These are phyloP conservation scores for Lepidurus apus DNA, from an alignment of 1,140 invertebrate genomes.

Conservation along the genomic window DNA sequence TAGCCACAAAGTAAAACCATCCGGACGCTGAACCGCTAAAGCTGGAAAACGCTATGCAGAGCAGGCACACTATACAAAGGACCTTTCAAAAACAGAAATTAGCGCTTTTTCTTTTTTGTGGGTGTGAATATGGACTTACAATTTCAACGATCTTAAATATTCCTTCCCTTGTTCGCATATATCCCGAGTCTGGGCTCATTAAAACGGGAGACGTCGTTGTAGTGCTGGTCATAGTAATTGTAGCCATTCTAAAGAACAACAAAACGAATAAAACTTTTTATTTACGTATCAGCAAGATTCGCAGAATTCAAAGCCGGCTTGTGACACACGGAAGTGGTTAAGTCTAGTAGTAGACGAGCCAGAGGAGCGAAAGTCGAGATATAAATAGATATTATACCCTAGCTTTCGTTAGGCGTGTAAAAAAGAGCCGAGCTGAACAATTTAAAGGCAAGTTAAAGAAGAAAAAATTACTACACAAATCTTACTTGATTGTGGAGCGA, in stretches of 20 bases:
- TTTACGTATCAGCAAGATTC: background rate
- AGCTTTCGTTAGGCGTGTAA: background rate
- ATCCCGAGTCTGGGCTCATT: background rate
- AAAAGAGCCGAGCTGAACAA: background rate
- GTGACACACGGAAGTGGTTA: background rate
- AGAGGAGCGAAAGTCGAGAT: background rate
- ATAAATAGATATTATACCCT: background rate
- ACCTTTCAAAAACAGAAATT: background rate
- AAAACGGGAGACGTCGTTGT: background rate
- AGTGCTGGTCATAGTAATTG: background rate
- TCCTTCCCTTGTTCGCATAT: background rate
- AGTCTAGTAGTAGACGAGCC: background rate
- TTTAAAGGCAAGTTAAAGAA: background rate
- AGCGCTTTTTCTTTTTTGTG: background rate
- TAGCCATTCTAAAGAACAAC: background rate
- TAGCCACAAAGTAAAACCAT: slow-evolving; percentile 28
- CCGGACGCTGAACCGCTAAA: background rate
- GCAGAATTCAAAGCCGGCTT: background rate
- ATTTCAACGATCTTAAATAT: background rate
- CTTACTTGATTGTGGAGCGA: background rate
- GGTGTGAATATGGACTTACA: background rate
- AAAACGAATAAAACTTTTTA: background rate
- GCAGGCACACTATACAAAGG: background rate
- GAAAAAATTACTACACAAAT: background rate
- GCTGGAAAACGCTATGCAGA: slow-evolving; percentile 18